Evolutionary conservation across 2,113 vertebrate species (phyloP).

Genomic region (Sarotherodon lohbergeri): DNA sequence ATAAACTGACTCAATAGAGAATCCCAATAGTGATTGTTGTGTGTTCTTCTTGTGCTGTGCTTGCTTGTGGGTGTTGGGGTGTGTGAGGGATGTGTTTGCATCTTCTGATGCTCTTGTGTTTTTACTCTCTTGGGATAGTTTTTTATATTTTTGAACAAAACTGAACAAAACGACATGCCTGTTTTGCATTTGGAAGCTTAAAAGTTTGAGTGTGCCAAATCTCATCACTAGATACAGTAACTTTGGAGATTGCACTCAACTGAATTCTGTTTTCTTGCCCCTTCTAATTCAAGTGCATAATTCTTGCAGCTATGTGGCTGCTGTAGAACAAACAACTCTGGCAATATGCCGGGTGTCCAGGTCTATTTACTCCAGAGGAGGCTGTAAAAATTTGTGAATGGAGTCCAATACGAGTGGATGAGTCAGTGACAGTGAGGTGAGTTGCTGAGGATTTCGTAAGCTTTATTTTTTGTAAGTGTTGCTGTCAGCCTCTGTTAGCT

Average conservation of each 20-base stretch:
- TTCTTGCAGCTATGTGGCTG: background rate
- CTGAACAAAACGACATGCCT: background rate
- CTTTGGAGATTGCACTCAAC: background rate
- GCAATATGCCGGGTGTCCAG: background rate
- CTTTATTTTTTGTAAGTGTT: background rate
- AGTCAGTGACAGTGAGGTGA: background rate
- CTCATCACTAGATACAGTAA: rapidly evolving
- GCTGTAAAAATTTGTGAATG: background rate
- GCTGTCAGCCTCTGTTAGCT: background rate
- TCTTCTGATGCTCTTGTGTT: background rate
- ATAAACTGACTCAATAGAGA: background rate
- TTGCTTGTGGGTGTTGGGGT: background rate
- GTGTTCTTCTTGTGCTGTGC: background rate
- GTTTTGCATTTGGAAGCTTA: background rate
- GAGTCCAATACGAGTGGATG: background rate
- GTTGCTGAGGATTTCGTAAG: background rate
- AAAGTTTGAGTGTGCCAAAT: rapidly evolving
- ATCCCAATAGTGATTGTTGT: background rate
- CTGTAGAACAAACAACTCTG: background rate
- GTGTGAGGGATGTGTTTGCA: background rate
- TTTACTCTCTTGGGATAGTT: too few relatives aligned
- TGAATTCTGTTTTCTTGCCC: background rate
- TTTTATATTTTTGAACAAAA: background rate
- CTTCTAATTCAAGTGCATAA: background rate
- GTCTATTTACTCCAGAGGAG: background rate